Base-by-base conservation (phyloP, 2,113 vertebrate species). In the Proteles cristata region DNA sequence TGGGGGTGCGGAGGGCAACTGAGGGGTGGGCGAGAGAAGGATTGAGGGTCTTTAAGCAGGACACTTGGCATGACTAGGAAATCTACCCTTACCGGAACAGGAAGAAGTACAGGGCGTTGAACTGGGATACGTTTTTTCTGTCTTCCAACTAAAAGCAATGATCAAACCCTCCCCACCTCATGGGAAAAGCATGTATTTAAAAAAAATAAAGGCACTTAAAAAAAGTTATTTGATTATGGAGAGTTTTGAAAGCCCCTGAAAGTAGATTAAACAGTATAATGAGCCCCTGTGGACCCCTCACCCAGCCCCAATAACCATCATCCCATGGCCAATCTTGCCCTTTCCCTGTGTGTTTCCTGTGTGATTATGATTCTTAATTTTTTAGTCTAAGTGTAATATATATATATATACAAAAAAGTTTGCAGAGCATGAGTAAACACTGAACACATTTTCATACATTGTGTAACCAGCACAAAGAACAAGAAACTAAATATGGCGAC, bases 161-260 rank as follows among this genome's bases (percentile, higher is more conserved):
- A 81, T 55, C n/a, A 48, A 95, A 77, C 9, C 31, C n/a, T 85
- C 28, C 4, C 28, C 25, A 6, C 4, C 12, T 65, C 61, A 55
- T 26, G 28, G 63, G 65, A n/a, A 86, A 97, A 96, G 79, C 26
- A 53, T 7, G n/a, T 69, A 74, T 91, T 97, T 77, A 16, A 66
- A 88, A 84, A 96, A 96, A 93, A 71, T 82, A 48, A 91, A 8
- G 3, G 87, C 89, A 92, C 66, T 83, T 92, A 21, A 17, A 61
- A 55, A 92, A 96, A 11, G 3, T 26, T 87, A 86, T 90, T 89
- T 91, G 63, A 73, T 91, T 86, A 74, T 48, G 81, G 21, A 82
- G 58, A 90, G 85, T 86, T 97, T 88, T n/a, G 11, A 96, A 83
- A 76, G 31, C 26, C 71, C 33, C 4, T 5, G 1, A 68, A 86